Percentiles rank a stretch among this genome's conserved stretches.
Evolutionary conservation across 2,888 invertebrate genomes (phyloP).

Genomic region (Hermodice carunculata): DNA sequence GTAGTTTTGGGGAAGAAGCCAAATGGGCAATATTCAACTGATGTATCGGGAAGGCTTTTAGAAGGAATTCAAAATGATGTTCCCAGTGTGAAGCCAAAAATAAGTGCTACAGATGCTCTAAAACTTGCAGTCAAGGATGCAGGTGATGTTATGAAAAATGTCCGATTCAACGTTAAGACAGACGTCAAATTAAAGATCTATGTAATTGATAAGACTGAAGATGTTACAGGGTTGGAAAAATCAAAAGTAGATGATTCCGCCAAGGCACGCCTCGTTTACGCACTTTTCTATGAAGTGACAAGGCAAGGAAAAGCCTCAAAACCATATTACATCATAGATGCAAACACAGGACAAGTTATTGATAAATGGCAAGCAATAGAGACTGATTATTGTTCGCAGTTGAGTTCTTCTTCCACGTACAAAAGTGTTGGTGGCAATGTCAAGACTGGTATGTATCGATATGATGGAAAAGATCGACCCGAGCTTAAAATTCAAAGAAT

Average conservation of each 20-base stretch:
- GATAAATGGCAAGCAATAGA: neutral
- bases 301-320: neutral
- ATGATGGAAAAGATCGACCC: slow-evolving; percentile 9
- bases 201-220: neutral
- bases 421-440: neutral
- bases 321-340: slow-evolving; percentile 6
- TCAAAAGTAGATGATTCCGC: slow-evolving; percentile 26
- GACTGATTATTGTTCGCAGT: neutral
- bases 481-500: neutral
- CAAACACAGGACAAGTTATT: slow-evolving; percentile 3
- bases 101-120: neutral
- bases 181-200: slow-evolving; percentile 2
- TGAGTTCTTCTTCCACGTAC: neutral
- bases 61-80: neutral
- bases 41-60: slow-evolving; percentile 36
- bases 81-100: neutral
- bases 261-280: slow-evolving; percentile 5
- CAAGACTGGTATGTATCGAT: slow-evolving; percentile 1
- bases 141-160: neutral
- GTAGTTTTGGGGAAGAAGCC: slow-evolving; percentile 39
- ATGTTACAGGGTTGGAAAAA: no score
- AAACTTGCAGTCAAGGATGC: neutral
- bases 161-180: neutral
- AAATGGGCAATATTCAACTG: slow-evolving; percentile 31
- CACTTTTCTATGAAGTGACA: neutral